phyloP scores from a whole-genome alignment of 2,888 invertebrate species.

The Polylopha cassiicola region DNA sequence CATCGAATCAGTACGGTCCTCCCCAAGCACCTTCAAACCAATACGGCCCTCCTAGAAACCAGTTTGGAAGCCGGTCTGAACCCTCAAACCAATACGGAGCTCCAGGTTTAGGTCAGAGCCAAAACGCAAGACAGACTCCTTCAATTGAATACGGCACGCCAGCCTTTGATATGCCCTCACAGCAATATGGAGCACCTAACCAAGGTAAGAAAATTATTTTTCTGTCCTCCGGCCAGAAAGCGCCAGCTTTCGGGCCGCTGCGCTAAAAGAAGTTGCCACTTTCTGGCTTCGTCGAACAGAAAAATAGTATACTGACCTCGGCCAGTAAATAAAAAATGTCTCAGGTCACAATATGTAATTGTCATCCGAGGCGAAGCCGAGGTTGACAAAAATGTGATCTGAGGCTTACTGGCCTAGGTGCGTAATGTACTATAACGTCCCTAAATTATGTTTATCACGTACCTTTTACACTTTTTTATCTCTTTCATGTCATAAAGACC shows the following conservation, averaged over 20 bases:
- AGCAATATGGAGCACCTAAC: conserved; percentile 35
- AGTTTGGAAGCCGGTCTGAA: conserved; percentile 21
- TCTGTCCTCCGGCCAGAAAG: no score
- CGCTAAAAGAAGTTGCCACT: no score
- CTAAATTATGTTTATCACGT: background rate
- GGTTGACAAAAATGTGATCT: no score
- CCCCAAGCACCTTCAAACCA: conserved; percentile 5
- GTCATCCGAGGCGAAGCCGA: no score
- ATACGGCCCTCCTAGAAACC: conserved; percentile 20
- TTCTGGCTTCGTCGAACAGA: no score
- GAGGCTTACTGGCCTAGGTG: no score
- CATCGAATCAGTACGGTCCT: conserved; percentile 9
- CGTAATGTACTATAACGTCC: no score
- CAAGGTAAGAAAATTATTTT: conserved; percentile 4
- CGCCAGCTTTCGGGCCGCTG: no score
- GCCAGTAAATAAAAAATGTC: no score
- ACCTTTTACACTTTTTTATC: background rate
- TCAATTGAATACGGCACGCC: conserved; percentile 29
- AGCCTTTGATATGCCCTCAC: conserved; percentile 27
- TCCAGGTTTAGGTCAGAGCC: conserved; percentile 14
- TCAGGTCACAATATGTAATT: no score
- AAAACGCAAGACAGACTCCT: conserved; percentile 17
- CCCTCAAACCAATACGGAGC: conserved; percentile 23
- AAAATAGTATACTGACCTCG: no score
- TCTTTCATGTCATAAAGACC: no score